Evolutionary conservation across 2,797 vertebrate genomes (phyloP).

Genomic region (Tenualosa ilisha): DNA sequence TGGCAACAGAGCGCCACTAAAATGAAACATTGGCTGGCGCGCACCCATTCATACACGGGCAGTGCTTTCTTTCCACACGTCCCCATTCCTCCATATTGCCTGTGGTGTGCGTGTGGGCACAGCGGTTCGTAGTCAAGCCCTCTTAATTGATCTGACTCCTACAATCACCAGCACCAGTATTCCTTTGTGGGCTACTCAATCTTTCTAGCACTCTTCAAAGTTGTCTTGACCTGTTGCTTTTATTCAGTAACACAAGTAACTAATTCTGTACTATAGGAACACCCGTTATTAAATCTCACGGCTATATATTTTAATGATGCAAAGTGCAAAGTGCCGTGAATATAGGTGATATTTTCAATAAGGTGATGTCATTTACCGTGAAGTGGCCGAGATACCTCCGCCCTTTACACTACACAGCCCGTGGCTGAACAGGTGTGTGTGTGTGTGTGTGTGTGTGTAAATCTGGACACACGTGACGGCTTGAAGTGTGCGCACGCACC

Average conservation of each 20-base stretch:
- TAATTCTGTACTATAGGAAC: background rate
- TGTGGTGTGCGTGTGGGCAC: background rate
- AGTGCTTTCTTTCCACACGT: background rate
- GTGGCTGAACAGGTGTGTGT: background rate
- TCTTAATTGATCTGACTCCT: background rate
- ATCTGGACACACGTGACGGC: background rate
- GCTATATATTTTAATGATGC: background rate
- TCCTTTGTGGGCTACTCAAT: background rate
- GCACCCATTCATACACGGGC: conserved; percentile 28
- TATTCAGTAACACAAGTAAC: background rate
- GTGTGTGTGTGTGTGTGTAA: background rate
- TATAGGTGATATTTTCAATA: conserved; percentile 15
- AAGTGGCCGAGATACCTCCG: background rate
- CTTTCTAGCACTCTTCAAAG: background rate
- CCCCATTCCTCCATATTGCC: background rate
- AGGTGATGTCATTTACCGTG: background rate
- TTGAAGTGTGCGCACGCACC: background rate
- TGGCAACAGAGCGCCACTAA: background rate
- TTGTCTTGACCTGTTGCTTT: conserved; percentile 2
- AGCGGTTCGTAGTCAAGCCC: background rate
- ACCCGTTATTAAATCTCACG: conserved; percentile 7
- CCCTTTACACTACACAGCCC: background rate
- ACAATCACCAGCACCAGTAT: background rate
- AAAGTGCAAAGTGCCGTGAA: conserved; percentile 9
- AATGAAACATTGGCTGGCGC: conserved; percentile 1